Conservation (phyloP, 2,113 vertebrate species). For the Syngnathus scovelli region DNA sequence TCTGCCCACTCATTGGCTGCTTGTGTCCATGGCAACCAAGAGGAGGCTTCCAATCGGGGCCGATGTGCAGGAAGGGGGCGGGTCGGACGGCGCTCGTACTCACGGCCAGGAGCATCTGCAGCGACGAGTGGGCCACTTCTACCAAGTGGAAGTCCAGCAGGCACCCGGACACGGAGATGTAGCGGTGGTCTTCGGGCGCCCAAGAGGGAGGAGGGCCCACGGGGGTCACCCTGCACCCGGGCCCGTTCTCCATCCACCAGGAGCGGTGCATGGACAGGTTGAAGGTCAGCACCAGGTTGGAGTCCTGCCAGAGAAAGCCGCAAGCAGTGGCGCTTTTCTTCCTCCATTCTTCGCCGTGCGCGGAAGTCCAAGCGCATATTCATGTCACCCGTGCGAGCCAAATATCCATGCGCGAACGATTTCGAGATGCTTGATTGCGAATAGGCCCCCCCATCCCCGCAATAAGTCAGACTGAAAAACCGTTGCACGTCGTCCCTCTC, state of each 20-base stretch:
- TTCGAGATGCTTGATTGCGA: too few species aligned
- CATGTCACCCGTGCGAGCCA: too few species aligned
- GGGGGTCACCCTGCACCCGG: constrained; percentile 91
- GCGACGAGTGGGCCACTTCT: constrained; percentile 95
- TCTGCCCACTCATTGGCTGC: constrained; percentile 37
- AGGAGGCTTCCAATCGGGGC: constrained; percentile 40
- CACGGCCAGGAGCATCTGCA: constrained; percentile 97
- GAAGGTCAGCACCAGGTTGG: constrained; percentile 97
- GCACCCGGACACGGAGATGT: constrained; percentile 94
- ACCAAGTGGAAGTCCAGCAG: constrained; percentile 96
- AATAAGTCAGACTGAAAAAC: constrained; percentile 24
- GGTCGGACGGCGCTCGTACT: constrained; percentile 64
- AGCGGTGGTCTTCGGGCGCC: constrained; percentile 97
- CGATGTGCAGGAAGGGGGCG: constrained; percentile 27
- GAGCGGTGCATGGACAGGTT: constrained; percentile 99
- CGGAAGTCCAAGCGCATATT: background rate
- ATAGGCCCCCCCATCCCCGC: too few species aligned
- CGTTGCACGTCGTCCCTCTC: too few species aligned
- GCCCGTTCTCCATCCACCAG: constrained; percentile 99
- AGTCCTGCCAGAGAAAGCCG: constrained; percentile 74
- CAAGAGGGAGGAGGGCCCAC: constrained; percentile 93
- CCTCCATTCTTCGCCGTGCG: too few species aligned
- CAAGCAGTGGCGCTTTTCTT: too few species aligned
- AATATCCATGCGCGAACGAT: too few species aligned
- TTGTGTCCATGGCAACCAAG: constrained; percentile 55